Conservation (phyloP, 2,888 invertebrate species). For the Apamea crenata region DNA sequence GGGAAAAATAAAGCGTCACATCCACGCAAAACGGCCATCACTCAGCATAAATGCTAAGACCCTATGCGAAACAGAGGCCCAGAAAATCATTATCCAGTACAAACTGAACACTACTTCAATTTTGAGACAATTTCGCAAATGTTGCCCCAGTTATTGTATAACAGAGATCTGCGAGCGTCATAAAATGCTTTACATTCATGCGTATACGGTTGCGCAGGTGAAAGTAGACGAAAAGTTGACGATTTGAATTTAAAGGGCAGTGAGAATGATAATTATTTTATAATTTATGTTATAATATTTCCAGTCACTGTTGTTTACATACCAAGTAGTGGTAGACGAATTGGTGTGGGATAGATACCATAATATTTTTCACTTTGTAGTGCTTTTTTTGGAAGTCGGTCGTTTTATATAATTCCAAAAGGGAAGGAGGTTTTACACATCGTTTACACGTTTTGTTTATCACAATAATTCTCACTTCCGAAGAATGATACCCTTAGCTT, state of each 20-base stretch:
- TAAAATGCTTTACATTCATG: constrained; percentile 20
- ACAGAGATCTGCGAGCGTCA: constrained; percentile 11
- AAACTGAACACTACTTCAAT: background rate
- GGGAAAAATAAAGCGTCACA: no score
- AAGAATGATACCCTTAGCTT: background rate
- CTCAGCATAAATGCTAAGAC: no score
- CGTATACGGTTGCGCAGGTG: constrained; percentile 24
- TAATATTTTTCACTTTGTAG: background rate
- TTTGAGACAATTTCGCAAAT: constrained; percentile 7
- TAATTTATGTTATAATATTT: background rate
- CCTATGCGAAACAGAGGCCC: no score
- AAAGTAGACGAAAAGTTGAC: constrained; percentile 46
- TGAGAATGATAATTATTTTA: constrained; percentile 11
- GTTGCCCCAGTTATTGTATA: constrained; percentile 21
- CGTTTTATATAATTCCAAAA: background rate
- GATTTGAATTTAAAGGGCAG: constrained; percentile 41
- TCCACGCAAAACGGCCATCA: no score
- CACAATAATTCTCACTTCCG: background rate
- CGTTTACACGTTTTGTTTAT: no score
- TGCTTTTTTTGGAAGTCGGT: background rate
- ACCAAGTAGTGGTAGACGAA: no score
- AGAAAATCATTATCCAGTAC: background rate
- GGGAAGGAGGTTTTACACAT: background rate
- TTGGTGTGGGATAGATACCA: no score
- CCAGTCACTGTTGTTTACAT: no score